Evolutionary conservation across 1,140 invertebrate genomes (phyloP).

Genomic region (Leucophenga varia): DNA sequence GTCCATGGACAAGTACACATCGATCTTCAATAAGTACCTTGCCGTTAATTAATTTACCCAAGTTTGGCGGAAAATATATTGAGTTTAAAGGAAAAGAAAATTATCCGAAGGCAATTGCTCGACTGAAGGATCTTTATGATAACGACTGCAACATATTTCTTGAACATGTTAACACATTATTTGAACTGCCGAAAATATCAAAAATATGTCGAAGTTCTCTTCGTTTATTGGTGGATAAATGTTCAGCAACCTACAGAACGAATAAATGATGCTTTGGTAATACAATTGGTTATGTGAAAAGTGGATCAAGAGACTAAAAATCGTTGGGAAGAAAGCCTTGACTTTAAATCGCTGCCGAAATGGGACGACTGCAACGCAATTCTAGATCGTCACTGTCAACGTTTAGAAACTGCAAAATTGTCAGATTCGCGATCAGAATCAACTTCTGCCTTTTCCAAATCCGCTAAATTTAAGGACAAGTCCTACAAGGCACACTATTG

Average conservation of each 20-base stretch:
- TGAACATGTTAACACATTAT: not conserved
- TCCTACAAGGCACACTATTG: too few relatives aligned
- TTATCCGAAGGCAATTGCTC: not conserved
- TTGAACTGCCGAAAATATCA: not conserved
- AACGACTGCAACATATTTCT: not conserved
- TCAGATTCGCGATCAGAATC: too few relatives aligned
- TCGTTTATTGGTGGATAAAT: not conserved
- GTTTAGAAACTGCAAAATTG: conserved; percentile 21
- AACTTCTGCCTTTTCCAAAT: too few relatives aligned
- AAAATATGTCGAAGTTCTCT: too few relatives aligned
- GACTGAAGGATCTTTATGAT: not conserved
- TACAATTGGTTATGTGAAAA: not conserved
- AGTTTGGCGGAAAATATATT: too few relatives aligned
- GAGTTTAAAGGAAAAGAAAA: not conserved
- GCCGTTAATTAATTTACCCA: not conserved
- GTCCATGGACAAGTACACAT: not conserved
- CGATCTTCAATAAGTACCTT: not conserved
- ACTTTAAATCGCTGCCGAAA: not conserved
- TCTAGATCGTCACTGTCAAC: conserved; percentile 2
- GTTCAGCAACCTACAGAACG: not conserved
- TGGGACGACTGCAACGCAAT: not conserved
- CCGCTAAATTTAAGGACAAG: too few relatives aligned
- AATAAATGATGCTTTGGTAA: not conserved
- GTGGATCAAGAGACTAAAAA: not conserved
- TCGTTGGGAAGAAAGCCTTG: not conserved